These are phyloP conservation scores for Myotis planiceps DNA, from an alignment of 2,797 vertebrate genomes.

Conservation along the genomic window DNA sequence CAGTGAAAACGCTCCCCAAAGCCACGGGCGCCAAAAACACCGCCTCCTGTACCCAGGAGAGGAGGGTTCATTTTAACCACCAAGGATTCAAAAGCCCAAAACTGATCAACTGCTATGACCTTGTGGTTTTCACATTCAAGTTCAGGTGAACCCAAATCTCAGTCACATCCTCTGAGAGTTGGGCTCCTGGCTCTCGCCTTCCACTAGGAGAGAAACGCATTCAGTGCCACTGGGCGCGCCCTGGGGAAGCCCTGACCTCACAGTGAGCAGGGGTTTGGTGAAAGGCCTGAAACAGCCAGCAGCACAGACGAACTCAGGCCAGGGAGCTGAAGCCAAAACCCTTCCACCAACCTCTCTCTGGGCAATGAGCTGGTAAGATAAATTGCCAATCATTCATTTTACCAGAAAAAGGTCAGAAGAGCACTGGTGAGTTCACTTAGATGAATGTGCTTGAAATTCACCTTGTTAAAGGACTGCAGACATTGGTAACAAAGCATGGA, in stretches of 20 bases:
- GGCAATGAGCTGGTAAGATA: background rate
- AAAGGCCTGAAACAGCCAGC: background rate
- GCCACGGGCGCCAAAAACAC: background rate
- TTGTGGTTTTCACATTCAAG: constrained; percentile 24
- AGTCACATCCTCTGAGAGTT: background rate
- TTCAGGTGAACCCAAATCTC: background rate
- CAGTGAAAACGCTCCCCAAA: background rate
- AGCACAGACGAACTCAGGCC: background rate
- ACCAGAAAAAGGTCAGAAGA: background rate
- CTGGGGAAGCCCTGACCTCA: background rate
- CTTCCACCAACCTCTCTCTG: background rate
- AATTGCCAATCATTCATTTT: background rate
- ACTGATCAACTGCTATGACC: background rate
- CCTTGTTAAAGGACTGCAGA: background rate
- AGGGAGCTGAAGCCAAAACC: background rate
- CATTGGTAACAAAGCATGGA: background rate
- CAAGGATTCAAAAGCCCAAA: background rate
- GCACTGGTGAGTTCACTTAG: background rate
- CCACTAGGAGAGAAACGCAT: background rate
- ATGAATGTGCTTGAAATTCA: background rate
- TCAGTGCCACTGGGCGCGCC: fast-evolving
- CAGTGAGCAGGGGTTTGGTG: background rate
- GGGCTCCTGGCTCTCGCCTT: background rate
- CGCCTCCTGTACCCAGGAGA: background rate
- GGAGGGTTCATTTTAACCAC: constrained; percentile 11